Base-by-base conservation (phyloP, 2,797 vertebrate species). In the Catamblyrhynchus diadema region DNA sequence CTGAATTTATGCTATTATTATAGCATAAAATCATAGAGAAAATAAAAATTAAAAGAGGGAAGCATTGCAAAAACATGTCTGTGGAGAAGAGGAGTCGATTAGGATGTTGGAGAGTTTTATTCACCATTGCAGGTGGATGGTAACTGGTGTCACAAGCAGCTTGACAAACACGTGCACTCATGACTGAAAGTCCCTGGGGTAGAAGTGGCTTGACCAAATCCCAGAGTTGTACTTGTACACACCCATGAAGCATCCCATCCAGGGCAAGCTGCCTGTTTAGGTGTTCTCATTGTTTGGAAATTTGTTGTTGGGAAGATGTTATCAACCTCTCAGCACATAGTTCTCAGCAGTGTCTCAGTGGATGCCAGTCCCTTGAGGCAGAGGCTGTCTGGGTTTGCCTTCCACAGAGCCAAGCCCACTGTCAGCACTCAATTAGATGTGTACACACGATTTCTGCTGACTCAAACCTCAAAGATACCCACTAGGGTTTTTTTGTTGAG, bases 211-310 rank as follows among this genome's bases (percentile, higher is more conserved):
- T 2, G 0, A 30, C 7, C 33, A 47, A 64, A 82, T 23, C 69
- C 71, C 67, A 64, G 70, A 57, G 37, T 12, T 69, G 74, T 22
- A 45, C 84, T 75, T 22, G 50, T 28, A 57, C 70, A 42, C 91
- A 69, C 87, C 87, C 12, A 0, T 12, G 12, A 69, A 62, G 57
- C 21, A 81, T 30, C 57, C 86, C 81, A 56, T 69, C 51, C 45
- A 32, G 30, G 35, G 66, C 7, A 2, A 91, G 59, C 65, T 74
- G 87, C 44, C 62, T 90, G 59, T 69, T 91, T 8, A 48, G 87
- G 56, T 88, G 42, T 79, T 81, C 66, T 62, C 91, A 42, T 84
- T 88, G 93, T 86, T 97, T 86, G 77, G 85, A 83, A 83, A 79
- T 94, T 62, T 67, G 72, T 86, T 86, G 66, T 53, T 88, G 89